Base-by-base conservation (phyloP, 2,113 vertebrate genomes). In the Neodon shergylaensis region DNA sequence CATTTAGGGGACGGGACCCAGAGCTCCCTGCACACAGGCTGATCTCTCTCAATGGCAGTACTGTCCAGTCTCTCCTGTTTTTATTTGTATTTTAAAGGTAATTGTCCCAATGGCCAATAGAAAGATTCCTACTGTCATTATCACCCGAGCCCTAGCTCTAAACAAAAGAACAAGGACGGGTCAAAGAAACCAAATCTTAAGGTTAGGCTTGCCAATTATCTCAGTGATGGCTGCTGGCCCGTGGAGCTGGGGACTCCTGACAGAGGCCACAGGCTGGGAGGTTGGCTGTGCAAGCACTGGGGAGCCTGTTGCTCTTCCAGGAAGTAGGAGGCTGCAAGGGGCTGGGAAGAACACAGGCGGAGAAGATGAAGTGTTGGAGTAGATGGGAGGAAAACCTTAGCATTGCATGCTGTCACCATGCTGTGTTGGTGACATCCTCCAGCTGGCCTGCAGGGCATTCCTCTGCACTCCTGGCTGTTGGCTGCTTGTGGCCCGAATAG, bases 331-430 rank as follows among this genome's bases (percentile, higher is more conserved):
- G 68, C 63, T 49, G 14, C 54, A 13, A 24, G 1, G 16, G n/a
- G 36, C 9, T 3, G 19, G 10, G 33, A 16, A 58, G 66, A 47
- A 7, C 11, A 4, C 17, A 39, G 7, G 33, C 28, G 39, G 74
- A 28, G 44, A 33, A 33, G 47, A 54, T 13, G 54, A 39, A 47
- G 52, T 1, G 22, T 5, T 1, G 1, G 14, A 3, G 28, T 16
- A 44, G 61, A 16, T 1, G 70, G 44, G 11, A 16, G 0, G 4
- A 0, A 14, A 28, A 16, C n/a, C 33, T 22, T 10, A 16, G 0
- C 42, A 14, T 26, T 4, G 39, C 13, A 0, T 6, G 3, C 8
- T 10, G 0, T 0, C 21, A 9, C 4, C 16, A 5, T 4, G 7
- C 4, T 24, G 26, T 24, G 4, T 39, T 10, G 42, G 26, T 7